A percentile compares a stretch with the other conserved stretches of the same genome.
Conservation (phyloP, 2,113 vertebrate species). For the Bubalus kerabau region DNA sequence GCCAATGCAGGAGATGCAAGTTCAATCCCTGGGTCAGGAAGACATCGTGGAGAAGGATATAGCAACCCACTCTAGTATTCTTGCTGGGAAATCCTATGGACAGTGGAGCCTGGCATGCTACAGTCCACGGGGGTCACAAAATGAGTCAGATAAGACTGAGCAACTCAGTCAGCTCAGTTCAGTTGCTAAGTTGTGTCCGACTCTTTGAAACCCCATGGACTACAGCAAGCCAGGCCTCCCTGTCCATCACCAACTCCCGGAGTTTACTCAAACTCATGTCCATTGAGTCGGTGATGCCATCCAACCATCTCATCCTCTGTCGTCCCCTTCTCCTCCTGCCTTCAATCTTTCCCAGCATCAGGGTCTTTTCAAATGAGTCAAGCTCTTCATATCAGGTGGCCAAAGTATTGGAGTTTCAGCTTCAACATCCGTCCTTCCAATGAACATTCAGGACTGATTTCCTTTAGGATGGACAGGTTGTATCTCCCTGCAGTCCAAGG, state of each 20-base stretch:
- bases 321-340: background rate
- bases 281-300: background rate
- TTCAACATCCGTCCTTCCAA: background rate
- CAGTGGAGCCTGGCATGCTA: background rate
- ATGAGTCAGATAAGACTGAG: background rate
- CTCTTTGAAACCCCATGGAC: background rate
- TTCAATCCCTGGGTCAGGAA: background rate
- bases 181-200: rapidly evolving
- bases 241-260: background rate
- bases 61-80: background rate
- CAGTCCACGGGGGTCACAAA: background rate
- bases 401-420: background rate
- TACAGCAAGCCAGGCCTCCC: background rate
- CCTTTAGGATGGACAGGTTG: background rate
- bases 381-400: background rate
- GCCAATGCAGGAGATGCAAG: background rate
- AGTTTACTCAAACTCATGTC: background rate
- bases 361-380: background rate
- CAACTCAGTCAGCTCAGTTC: background rate
- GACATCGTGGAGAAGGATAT: background rate
- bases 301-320: background rate
- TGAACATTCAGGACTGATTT: background rate
- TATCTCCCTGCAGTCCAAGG: background rate
- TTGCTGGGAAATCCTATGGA: background rate
- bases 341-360: background rate